phyloP scores from a whole-genome alignment of 2,888 invertebrate species.

The Leptinotarsa juncta region DNA sequence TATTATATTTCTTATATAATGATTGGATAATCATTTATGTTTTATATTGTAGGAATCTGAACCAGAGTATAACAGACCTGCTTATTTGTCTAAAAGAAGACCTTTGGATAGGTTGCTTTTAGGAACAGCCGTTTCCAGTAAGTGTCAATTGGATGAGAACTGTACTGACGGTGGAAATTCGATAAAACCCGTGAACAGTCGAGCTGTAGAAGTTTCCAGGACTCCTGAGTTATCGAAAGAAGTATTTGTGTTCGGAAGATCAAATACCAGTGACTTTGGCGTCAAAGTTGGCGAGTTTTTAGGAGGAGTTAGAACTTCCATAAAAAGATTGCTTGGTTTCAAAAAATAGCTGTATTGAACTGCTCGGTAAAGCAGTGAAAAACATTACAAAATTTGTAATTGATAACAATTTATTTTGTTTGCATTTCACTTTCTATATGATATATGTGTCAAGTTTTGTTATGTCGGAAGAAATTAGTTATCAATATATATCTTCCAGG shows the following conservation, averaged over 20 bases:
- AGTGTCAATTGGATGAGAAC: neutral
- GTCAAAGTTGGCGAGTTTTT: conserved; percentile 50
- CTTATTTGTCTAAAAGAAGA: conserved; percentile 22
- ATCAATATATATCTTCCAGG: neutral
- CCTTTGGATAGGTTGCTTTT: conserved; percentile 20
- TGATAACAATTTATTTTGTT: too few species aligned
- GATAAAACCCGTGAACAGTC: neutral
- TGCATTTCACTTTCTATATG: too few species aligned
- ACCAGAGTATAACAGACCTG: neutral
- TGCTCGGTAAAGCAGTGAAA: neutral
- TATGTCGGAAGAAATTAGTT: too few species aligned
- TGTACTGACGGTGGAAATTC: neutral
- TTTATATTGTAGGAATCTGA: conserved; percentile 26
- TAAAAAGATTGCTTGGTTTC: conserved; percentile 52
- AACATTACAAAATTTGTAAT: neutral
- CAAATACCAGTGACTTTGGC: conserved; percentile 39
- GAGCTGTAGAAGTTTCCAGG: neutral
- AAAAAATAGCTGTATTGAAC: conserved; percentile 31
- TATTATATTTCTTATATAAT: neutral
- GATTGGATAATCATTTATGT: neutral
- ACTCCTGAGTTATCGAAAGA: conserved; percentile 37
- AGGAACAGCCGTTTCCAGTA: neutral
- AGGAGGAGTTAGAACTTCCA: conserved; percentile 48
- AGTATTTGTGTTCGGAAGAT: conserved; percentile 51
- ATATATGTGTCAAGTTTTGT: too few species aligned